A percentile compares a stretch with the other conserved stretches of the same genome.
These are phyloP conservation scores for Cinara cedri DNA, from an alignment of 2,888 invertebrate genomes.

Conservation along the genomic window DNA sequence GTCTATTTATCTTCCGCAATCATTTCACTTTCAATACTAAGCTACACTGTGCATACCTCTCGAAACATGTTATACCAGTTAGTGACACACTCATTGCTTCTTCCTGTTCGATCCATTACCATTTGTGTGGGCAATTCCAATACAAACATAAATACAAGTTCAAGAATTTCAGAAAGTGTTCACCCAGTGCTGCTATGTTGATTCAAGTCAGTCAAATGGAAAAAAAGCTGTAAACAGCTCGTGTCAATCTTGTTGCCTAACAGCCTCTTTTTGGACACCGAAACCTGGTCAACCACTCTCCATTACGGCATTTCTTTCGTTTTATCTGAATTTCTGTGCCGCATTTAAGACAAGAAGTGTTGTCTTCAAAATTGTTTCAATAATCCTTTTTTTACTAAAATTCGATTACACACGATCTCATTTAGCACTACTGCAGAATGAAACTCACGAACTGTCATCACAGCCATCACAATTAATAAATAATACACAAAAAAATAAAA, in stretches of 20 bases:
- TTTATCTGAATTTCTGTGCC: not conserved
- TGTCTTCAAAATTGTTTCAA: constrained; percentile 13
- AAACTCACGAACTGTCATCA: constrained; percentile 6
- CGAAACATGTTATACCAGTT: too few species aligned
- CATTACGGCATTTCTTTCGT: constrained; percentile 9
- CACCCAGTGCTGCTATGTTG: constrained; percentile 1
- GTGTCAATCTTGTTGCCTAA: constrained; percentile 4
- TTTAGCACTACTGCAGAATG: constrained; percentile 3
- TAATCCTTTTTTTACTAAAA: constrained; percentile 26
- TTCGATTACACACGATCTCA: constrained; percentile 3
- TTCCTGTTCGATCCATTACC: constrained; percentile 12
- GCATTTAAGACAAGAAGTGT: constrained; percentile 2
- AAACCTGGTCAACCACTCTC: constrained; percentile 3
- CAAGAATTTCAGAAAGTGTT: constrained; percentile 10
- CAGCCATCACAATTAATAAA: not conserved
- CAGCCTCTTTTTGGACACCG: constrained; percentile 14
- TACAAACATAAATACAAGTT: constrained; percentile 16
- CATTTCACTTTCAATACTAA: too few species aligned
- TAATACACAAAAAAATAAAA: too few species aligned
- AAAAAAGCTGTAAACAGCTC: not conserved
- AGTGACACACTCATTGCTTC: not conserved
- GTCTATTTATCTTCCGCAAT: too few species aligned
- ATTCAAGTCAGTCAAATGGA: too few species aligned
- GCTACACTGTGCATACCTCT: too few species aligned
- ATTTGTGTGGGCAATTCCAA: constrained; percentile 14